Conservation (phyloP, 2,888 invertebrate genomes). For the Acutogordius australiensis region DNA sequence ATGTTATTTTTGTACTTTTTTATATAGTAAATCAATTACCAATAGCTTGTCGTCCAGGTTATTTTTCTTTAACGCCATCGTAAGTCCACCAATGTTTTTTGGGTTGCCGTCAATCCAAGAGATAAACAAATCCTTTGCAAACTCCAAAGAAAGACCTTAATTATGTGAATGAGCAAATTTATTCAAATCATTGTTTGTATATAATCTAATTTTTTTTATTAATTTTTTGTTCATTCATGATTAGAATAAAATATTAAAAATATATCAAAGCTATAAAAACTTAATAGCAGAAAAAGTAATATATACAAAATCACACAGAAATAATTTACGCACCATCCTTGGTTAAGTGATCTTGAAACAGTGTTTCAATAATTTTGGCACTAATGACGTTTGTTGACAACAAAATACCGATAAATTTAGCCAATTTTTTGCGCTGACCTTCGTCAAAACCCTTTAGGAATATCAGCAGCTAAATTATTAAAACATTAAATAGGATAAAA, state of each 20-base stretch:
- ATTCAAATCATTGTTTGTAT: not conserved
- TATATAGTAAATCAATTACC: not conserved
- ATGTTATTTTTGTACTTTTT: no score
- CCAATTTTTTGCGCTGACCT: constrained; percentile 58
- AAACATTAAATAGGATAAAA: not conserved
- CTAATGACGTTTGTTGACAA: constrained; percentile 66
- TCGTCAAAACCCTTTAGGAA: constrained; percentile 77
- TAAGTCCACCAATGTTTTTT: constrained; percentile 19
- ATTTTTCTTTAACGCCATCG: constrained; percentile 14
- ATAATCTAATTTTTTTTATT: not conserved
- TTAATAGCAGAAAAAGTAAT: no score
- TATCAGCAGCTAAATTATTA: constrained; percentile 28
- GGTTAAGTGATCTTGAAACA: constrained; percentile 43
- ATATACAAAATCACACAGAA: no score
- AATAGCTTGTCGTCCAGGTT: constrained; percentile 7
- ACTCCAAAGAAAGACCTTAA: constrained; percentile 57
- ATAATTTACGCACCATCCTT: constrained; percentile 23
- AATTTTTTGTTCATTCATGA: no score
- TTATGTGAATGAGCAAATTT: not conserved
- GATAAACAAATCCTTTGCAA: constrained; percentile 62
- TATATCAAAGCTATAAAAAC: no score
- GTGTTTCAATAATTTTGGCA: constrained; percentile 39
- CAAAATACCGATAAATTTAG: constrained; percentile 73
- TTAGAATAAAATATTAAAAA: no score
- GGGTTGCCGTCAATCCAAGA: constrained; percentile 71